Evolutionary conservation across 2,797 vertebrate genomes (phyloP), one percentile per base, ranked within the genome.

Genomic region (Odontamblyopus lacepedii): DNA sequence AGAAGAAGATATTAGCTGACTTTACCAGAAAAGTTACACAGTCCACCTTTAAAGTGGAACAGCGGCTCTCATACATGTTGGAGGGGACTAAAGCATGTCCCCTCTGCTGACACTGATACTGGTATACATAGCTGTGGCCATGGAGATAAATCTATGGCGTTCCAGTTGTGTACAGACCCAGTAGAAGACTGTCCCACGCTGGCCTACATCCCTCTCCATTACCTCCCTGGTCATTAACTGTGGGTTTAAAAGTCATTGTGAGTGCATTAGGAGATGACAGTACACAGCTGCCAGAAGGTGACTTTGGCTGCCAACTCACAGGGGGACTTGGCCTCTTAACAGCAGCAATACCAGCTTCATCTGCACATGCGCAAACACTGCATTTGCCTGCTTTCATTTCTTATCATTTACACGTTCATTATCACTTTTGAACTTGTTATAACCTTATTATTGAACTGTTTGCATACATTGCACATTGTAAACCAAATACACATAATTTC

Each of bases 281-380:
- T 84, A 85, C 79, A 85, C 86, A 92, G 84, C 84, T 93, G 85
- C 81, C 88, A 91, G 89, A 94, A 93, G 90, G 91, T 93, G 91
- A 92, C 35, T 23, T 89, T 95, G 82, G 73, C 77, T 76, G 79
- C 82, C 83, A 83, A 74, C 84, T 86, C 83, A 73, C 80, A 73
- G 59, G 71, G 84, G 83, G 82, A 83, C 78, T 73, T 69, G 74
- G 83, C 78, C 83, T 82, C 84, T 90, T 86, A 81, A 76, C 82
- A 69, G 78, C 68, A 64, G 72, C 78, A 79, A 75, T 79, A 70
- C 67, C 56, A 64, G 74, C 67, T 70, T 69, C 44, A 84, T 76
- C 77, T 72, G 41, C 53, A 65, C 72, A 65, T 78, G 68, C 35
- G 53, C 55, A 76, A 76, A 79, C 75, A 72, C 71, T 63, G 77